Base-by-base conservation (phyloP, 1,140 invertebrate species). In the Chionoecetes opilio region DNA sequence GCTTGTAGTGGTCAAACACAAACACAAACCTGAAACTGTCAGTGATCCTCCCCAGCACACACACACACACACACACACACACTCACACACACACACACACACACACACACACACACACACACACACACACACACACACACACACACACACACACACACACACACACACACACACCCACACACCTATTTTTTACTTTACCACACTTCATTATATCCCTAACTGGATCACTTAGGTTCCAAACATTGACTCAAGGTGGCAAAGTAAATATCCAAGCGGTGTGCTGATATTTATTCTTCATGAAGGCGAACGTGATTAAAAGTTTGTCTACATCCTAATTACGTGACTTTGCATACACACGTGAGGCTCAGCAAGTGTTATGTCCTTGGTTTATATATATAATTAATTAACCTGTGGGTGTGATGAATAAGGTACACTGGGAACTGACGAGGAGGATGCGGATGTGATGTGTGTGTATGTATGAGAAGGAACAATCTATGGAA, bases 101-200 rank as follows among this genome's bases (percentile, higher is more conserved):
- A 75, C 63, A n/a, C 63, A 75, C 63, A 26, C 53, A 75, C 53
- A 75, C 53, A 75, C 53, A 75, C 53, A 75, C 53, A 75, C 53
- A 21, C 9, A 26, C 53, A 75, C 53, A 26, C 53, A 75, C 53
- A 75, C 21, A 26, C 63, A 26, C 63, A n/a, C 63, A n/a, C 63
- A 75, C 63, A n/a, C 63, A 75, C 63, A 26, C 53, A 75, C 53
- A 75, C 53, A 75, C 53, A 75, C 53, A 75, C 53, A 75, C 53
- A 21, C 9, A 26, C 53, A 75, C 53, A 26, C 53, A 75, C 53
- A 75, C 21, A 26, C 63, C 11, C 63, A n/a, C 63, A n/a, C 63
- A n/a, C n/a, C 11, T 2, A 0, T 26, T 1, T n/a, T n/a, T n/a
- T 75, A n/a, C 5, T n/a, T 21, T 5, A 21, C 63, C n/a, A 26